Evolutionary conservation across 1,140 invertebrate genomes (phyloP), one percentile per base, ranked within the genome.

Genomic region (Teleopsis dalmanni): DNA sequence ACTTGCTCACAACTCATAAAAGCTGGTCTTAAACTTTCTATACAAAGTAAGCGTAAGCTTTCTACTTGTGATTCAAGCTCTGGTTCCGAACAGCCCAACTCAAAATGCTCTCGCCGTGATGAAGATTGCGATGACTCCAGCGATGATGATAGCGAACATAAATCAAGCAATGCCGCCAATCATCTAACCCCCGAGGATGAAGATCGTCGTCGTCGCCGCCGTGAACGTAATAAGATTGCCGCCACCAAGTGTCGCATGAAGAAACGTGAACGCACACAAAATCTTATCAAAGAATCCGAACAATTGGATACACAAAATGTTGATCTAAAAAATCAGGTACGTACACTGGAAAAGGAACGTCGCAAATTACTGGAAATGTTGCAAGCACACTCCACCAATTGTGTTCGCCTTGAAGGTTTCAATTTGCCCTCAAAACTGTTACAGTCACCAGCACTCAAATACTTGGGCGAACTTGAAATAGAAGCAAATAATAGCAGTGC

Each of bases 171-270:
- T n/a, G 47, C 53, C 18, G 50, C 58, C 1, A 68, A 68, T 46
- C 65, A 65, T 0, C 71, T 95, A 52, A 94, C 91, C 10, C 83
- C 88, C 14, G 91, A 95, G 75, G 92, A 95, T 57, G 90, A 94
- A 73, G 90, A 93, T 58, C 76, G 87, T 22, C 76, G 90, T 44
- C 73, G 85, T 37, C 75, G 88, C 44, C 77, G 90, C 57, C 79
- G 92, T 53, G 91, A 95, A 72, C 78, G 91, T 43, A 95, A 96
- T 71, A 95, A 95, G 78, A 86, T 95, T 35, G 93, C 93, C 14
- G 93, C 93, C 10, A 95, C 92, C 16, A 95, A 95, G 71, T 95
- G 93, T 70, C 80, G 92, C 44, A 80, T 91, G 76, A 95, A 94
- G 77, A 95, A 95, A 70, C 83, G 91, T 18, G 89, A 94, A 63